phyloP scores from a whole-genome alignment of 2,888 invertebrate genomes.

The Lymantria dispar region DNA sequence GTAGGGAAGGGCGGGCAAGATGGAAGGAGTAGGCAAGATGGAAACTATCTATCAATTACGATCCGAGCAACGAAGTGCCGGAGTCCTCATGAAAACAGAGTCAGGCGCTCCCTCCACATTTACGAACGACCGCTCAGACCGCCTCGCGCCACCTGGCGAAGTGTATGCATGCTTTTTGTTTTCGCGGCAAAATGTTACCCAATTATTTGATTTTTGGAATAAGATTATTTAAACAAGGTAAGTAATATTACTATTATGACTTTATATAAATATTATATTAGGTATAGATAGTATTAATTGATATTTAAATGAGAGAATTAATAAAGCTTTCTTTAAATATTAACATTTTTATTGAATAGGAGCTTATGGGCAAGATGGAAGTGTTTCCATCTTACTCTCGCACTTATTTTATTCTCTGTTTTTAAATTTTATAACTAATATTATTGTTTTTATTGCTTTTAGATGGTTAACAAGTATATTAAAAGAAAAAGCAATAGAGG shows the following conservation, averaged over 20 bases:
- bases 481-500: no score
- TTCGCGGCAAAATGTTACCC: background rate
- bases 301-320: background rate
- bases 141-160: no score
- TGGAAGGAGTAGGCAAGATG: background rate
- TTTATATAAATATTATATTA: background rate
- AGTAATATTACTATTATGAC: slow-evolving; percentile 4
- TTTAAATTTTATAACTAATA: no score
- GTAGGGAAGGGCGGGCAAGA: background rate
- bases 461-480: no score
- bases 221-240: background rate
- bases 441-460: no score
- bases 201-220: slow-evolving; percentile 3
- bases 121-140: no score
- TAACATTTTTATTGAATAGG: background rate
- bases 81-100: background rate
- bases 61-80: background rate
- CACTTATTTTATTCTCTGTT: no score
- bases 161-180: no score
- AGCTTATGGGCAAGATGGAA: background rate
- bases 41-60: slow-evolving; percentile 7
- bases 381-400: background rate
- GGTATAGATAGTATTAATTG: background rate
- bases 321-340: background rate
- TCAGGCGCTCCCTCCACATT: no score